These are phyloP conservation scores for Apodemus agrarius DNA, from an alignment of 2,797 vertebrate genomes.

Conservation along the genomic window DNA sequence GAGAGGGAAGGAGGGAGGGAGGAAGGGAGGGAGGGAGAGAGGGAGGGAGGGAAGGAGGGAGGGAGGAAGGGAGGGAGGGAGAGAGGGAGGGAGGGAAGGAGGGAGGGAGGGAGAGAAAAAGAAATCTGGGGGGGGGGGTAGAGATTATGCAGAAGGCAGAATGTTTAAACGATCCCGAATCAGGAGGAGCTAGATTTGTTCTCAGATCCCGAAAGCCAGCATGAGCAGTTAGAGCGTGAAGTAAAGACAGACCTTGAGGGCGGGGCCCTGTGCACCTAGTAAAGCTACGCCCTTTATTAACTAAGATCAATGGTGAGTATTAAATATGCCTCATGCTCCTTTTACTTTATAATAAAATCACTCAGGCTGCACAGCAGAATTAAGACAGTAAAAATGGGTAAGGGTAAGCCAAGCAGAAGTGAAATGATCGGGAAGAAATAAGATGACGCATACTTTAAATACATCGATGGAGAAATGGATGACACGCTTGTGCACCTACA, in stretches of 20 bases:
- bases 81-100: no score
- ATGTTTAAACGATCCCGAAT: neutral
- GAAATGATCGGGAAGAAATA: neutral
- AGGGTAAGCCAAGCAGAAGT: neutral
- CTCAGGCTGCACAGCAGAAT: neutral
- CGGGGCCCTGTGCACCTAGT: no score
- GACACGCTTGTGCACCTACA: neutral
- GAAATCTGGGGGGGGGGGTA: no score
- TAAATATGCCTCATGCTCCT: neutral
- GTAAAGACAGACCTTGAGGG: neutral
- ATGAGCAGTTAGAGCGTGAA: neutral
- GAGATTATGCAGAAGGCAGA: neutral
- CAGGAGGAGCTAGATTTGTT: neutral
- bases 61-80: no score
- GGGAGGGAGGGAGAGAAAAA: no score
- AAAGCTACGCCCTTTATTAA: neutral
- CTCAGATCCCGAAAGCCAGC: neutral
- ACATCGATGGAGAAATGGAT: neutral
- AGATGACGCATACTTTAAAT: neutral
- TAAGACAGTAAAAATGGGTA: neutral
- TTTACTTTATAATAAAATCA: neutral
- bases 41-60: no score
- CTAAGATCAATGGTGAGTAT: neutral
- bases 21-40: no score
- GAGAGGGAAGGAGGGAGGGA: no score